These are phyloP conservation scores for Atethmia centrago DNA, from an alignment of 2,888 invertebrate genomes.

Conservation along the genomic window DNA sequence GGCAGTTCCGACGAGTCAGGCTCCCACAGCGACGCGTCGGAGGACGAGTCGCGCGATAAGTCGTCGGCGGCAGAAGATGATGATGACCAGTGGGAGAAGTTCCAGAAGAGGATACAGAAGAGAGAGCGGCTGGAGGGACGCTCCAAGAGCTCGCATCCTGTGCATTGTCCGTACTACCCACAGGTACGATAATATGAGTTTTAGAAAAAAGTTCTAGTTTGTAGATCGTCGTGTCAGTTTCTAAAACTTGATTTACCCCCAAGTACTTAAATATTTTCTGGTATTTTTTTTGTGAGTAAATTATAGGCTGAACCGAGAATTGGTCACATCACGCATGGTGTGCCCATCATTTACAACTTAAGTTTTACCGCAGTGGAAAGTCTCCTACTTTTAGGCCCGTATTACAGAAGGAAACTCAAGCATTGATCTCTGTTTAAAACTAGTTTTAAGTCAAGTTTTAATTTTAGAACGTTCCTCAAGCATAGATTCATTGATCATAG, in stretches of 20 bases:
- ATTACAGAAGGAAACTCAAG: too few relatives aligned
- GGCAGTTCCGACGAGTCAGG: conserved; percentile 86
- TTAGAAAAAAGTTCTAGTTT: neutral
- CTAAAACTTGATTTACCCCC: neutral
- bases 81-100: conserved; percentile 98
- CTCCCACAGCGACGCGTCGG: conserved; percentile 86
- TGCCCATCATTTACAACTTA: neutral
- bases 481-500: too few relatives aligned
- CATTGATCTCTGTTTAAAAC: too few relatives aligned
- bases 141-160: conserved; percentile 98
- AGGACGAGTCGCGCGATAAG: conserved; percentile 91
- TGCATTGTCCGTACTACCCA: conserved; percentile 99
- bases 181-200: conserved; percentile 87
- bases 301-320: neutral
- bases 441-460: too few relatives aligned
- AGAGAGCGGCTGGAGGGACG: conserved; percentile 97
- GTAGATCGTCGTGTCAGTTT: neutral
- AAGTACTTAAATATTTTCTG: neutral
- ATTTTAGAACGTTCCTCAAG: too few relatives aligned
- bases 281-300: too few relatives aligned
- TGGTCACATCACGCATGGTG: neutral
- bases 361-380: neutral
- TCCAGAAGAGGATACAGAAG: conserved; percentile 96
- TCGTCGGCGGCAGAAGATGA: conserved; percentile 92
- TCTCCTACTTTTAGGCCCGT: neutral